Conservation (phyloP, 2,888 invertebrate species). For the Miltochrista miniata region DNA sequence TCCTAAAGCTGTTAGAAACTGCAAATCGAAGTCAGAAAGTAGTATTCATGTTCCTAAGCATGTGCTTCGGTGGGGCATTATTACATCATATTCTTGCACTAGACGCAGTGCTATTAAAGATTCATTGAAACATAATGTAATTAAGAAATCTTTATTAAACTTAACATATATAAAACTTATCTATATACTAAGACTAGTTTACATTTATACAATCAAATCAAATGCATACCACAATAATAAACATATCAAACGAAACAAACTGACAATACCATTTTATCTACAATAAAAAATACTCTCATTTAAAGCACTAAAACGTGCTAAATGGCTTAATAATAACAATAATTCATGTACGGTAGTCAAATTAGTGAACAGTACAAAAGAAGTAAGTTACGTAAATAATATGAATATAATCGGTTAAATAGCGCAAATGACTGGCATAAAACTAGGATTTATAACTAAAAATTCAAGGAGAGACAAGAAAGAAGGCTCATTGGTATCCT, state of each 20-base stretch:
- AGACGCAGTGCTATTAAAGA: too few species aligned
- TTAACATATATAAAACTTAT: conserved; percentile 61
- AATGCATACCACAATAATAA: conserved; percentile 51
- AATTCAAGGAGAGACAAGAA: conserved; percentile 27
- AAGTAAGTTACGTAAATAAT: not conserved
- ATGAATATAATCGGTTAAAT: conserved; percentile 10
- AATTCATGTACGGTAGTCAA: conserved; percentile 26
- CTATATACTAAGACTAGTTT: conserved; percentile 58
- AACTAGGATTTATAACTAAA: conserved; percentile 30
- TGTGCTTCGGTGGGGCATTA: too few species aligned
- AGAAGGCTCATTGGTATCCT: conserved; percentile 58
- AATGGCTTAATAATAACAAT: conserved; percentile 14
- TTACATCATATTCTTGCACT: too few species aligned
- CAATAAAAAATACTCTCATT: conserved; percentile 23
- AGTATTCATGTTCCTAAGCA: too few species aligned
- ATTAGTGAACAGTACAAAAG: not conserved
- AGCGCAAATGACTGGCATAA: conserved; percentile 13
- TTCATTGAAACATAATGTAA: conserved; percentile 9
- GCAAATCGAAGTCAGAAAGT: too few species aligned
- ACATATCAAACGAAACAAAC: conserved; percentile 26
- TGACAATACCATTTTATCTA: conserved; percentile 25
- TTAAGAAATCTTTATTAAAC: conserved; percentile 70
- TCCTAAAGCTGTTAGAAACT: too few species aligned
- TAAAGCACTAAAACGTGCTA: conserved; percentile 64
- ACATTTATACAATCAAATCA: conserved; percentile 66